Evolutionary conservation across 1,140 invertebrate species (phyloP).

Genomic region (Homalodisca vitripennis): DNA sequence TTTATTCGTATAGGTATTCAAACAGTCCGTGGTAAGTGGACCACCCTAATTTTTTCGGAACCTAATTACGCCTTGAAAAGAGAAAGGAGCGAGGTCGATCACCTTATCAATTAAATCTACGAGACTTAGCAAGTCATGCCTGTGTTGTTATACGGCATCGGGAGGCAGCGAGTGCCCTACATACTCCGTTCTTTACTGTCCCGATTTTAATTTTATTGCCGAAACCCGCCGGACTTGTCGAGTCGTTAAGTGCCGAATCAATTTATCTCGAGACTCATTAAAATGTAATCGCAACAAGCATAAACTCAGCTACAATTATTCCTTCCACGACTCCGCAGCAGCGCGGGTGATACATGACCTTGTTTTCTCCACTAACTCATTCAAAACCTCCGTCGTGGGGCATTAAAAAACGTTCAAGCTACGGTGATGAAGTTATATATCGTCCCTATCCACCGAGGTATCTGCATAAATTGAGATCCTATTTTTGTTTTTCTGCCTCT

Average conservation of each 20-base stretch:
- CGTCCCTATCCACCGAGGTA: neutral
- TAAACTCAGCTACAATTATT: constrained; percentile 1
- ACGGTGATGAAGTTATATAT: constrained; percentile 14
- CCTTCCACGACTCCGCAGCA: neutral
- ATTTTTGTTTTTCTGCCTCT: neutral
- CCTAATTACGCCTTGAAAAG: constrained; percentile 14
- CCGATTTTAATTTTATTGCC: neutral
- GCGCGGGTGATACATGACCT: neutral
- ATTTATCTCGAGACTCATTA: constrained; percentile 2
- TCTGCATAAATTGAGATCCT: neutral
- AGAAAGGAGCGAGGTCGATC: constrained; percentile 9
- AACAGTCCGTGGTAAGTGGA: neutral
- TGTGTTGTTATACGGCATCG: no score
- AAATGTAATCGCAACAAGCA: constrained; percentile 12
- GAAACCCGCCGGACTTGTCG: neutral
- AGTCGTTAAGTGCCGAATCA: neutral
- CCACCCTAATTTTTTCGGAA: neutral
- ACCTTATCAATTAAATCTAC: constrained; percentile 13
- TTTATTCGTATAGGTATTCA: no score
- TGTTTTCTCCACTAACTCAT: neutral
- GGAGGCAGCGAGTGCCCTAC: neutral
- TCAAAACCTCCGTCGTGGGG: neutral
- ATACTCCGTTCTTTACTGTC: neutral
- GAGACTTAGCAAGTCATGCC: neutral
- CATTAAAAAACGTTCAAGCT: neutral